Base-by-base conservation (phyloP, 2,113 vertebrate genomes). In the Amphiprion ocellaris region DNA sequence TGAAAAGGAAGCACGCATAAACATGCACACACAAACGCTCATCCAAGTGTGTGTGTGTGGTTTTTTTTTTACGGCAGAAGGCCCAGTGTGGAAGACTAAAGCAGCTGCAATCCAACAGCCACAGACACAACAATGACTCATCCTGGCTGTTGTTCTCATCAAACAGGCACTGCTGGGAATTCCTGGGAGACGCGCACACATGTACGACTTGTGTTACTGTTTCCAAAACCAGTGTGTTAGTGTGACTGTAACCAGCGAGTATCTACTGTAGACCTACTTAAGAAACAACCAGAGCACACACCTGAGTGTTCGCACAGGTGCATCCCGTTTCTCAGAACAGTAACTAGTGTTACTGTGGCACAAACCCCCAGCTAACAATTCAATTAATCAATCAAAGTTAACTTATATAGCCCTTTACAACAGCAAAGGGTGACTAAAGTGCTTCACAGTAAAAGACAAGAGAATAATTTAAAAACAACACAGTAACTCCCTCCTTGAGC, bases 91-190 rank as follows among this genome's bases (percentile, higher is more conserved):
- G 54, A 71, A 62, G 24, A 79, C 65, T 74, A 53, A 75, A 88
- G 79, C 76, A 79, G 79, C 58, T 73, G 83, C 82, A 86, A 83
- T 83, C 64, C 80, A 70, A 74, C 74, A 82, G 56, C 59, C n/a
- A 55, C 87, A 90, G 87, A 84, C 87, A 90, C 87, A 84, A 89
- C 85, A 85, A 82, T 87, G 87, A 91, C 37, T 92, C 90, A 92
- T 80, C 41, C 82, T 54, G 75, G 74, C 78, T 80, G 67, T 73
- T 87, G 81, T 77, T 89, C 63, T 60, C 65, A 70, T 89, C 82
- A 75, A 80, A 77, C 67, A 62, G 28, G 16, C 74, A 63, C 63
- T 44, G 64, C 56, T 71, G 90, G 86, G 84, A 87, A 78, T 87
- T 91, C 74, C 79, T 83, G 46, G 19, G 47, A 86, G 19, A 33